Evolutionary conservation across 2,797 vertebrate species (phyloP), one percentile per base, ranked within the genome.

Genomic region (Etheostoma perlongum): DNA sequence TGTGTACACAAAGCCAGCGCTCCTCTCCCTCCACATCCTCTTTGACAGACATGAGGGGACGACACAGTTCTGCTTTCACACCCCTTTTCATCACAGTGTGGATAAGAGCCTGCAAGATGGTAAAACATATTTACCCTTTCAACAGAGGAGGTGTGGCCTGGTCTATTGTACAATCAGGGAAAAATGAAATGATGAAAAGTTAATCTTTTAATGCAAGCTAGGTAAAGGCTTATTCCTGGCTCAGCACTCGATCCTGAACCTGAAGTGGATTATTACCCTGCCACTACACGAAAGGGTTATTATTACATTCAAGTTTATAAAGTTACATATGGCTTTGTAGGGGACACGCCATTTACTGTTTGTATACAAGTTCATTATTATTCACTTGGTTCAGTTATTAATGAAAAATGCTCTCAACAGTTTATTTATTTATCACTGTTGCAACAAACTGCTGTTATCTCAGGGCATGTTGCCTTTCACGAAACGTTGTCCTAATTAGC

Each of bases 1-100:
- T 95, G 94, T 92, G 93, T 93, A 95, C 94, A 95, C 93, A 95
- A 88, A 89, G 84, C 87, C 85, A 16, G 74, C 47, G 48, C 91
- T 74, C 74, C 87, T 82, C 79, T 83, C 42, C 70, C 63, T 81
- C 74, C 80, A 85, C 76, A 89, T 91, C 87, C 89, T 84, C 85
- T 80, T n/a, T 91, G 91, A 91, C 92, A 93, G 93, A 92, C 91
- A 53, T 55, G 84, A 85, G 82, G 66, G 73, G 90, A 93, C 85
- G 81, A 93, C 91, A 81, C 90, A 51, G 85, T 83, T 84, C 82
- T 86, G 88, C 91, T 89, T 94, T 94, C 90, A 91, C 91, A 86
- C 85, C 81, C 89, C 86, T 89, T 91, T 92, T 90, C 91, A 91
- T 90, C 90, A 59, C 91, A 51, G 68, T 55, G 65, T 71, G 80